Base-by-base conservation (phyloP, 2,888 invertebrate species). In the Ectemnius continuus region DNA sequence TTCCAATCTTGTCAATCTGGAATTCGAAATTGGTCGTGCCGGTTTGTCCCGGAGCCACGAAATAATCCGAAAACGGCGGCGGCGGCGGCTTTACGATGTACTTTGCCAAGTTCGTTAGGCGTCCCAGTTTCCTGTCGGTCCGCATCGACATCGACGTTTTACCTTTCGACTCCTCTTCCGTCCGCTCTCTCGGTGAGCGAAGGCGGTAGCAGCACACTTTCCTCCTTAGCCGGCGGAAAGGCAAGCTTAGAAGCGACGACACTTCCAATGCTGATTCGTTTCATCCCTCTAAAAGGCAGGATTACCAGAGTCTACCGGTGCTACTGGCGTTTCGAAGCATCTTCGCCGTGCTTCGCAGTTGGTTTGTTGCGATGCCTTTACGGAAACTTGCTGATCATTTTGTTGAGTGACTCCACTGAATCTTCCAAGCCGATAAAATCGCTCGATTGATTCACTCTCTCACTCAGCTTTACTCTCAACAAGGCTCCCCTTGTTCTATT, bases 41-140 rank as follows among this genome's bases (percentile, higher is more conserved):
- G 68, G 73, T 69, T 79, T 70, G 62, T 59, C 66, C 62, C 58
- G 26, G 57, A 68, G 18, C 73, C 36, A 61, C 60, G 61, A 70
- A 66, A 79, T 78, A 84, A 79, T 82, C 78, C 75, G 60, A 65
- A 67, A 66, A 77, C 67, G 76, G 76, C 65, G 47, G 23, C 20
- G 20, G 20, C 2, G 20, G 20, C 66, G 76, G 67, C 75, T 83
- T 79, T 79, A 83, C 75, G 82, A 77, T 48, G 69, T 63, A 79
- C 75, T 84, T 78, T 68, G 63, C 65, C 68, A 70, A 79, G 84
- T 83, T 84, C 81, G 80, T 84, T 84, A 81, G 79, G 75, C 67
- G 74, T 60, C 47, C 72, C 67, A 67, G 73, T 70, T 73, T 64
- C 70, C 14, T 56, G 61, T 78, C 65, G 82, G 75, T 63, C 61